These are phyloP conservation scores for Prunella strophiata DNA, from an alignment of 2,797 vertebrate genomes.

Conservation along the genomic window DNA sequence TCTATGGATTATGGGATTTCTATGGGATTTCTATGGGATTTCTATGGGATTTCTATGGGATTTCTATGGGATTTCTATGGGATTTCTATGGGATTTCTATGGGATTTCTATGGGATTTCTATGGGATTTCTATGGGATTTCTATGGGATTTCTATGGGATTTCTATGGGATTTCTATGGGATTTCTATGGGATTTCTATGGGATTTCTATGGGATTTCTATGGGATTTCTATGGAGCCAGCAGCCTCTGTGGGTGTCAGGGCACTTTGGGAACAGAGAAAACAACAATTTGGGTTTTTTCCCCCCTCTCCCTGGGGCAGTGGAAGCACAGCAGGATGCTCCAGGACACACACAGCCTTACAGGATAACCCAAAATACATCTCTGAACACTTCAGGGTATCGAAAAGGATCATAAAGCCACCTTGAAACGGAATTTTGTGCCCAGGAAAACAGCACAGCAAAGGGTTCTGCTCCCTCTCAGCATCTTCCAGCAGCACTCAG, in stretches of 20 bases:
- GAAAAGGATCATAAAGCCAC: rapidly evolving
- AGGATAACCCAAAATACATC: neutral
- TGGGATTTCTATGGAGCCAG: neutral
- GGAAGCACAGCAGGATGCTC: neutral
- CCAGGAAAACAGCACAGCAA: rapidly evolving
- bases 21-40: neutral
- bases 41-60: no score
- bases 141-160: no score
- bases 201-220: neutral
- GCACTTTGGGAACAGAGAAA: neutral
- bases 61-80: neutral
- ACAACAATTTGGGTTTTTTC: neutral
- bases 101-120: neutral
- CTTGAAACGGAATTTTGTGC: neutral
- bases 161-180: neutral
- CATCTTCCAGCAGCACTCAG: neutral
- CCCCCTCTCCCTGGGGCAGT: rapidly evolving
- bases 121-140: neutral
- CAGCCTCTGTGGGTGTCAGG: rapidly evolving
- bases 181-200: neutral
- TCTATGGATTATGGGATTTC: no score
- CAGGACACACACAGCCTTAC: rapidly evolving
- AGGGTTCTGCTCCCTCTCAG: neutral
- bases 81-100: neutral
- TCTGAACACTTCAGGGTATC: rapidly evolving